Conservation (phyloP, 2,888 invertebrate species). For the Lycia hirtaria region DNA sequence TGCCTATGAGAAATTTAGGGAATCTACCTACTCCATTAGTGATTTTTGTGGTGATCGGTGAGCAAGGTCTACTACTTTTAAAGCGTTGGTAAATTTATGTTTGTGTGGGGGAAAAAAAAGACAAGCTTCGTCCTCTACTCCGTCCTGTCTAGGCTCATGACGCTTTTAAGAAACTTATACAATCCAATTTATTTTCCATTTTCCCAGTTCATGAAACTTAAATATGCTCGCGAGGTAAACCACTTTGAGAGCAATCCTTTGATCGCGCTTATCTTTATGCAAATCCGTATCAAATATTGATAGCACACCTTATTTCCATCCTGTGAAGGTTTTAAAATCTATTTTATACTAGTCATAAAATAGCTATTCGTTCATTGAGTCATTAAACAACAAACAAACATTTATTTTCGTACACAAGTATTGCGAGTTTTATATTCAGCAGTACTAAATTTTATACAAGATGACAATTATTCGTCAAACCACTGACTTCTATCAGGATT, state of each 20-base stretch:
- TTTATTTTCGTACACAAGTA: too few species aligned
- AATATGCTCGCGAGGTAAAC: constrained; percentile 83
- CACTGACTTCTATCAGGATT: too few species aligned
- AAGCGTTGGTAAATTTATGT: too few species aligned
- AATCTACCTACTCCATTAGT: too few species aligned
- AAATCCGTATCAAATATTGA: constrained; percentile 79
- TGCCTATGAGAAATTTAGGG: too few species aligned
- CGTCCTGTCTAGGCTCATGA: constrained; percentile 5
- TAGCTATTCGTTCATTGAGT: background rate
- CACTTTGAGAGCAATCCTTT: constrained; percentile 83
- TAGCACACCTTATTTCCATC: constrained; percentile 51
- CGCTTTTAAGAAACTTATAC: constrained; percentile 78
- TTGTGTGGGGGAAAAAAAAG: too few species aligned
- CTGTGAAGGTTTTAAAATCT: constrained; percentile 37
- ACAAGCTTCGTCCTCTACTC: background rate
- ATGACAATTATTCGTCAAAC: too few species aligned
- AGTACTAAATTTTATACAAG: too few species aligned
- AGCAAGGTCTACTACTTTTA: too few species aligned
- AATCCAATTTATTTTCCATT: constrained; percentile 85
- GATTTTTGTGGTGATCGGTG: too few species aligned
- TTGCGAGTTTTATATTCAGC: too few species aligned
- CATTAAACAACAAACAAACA: background rate
- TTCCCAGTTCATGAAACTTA: constrained; percentile 84
- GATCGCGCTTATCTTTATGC: constrained; percentile 80
- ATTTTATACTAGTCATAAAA: constrained; percentile 3